Evolutionary conservation across 2,113 vertebrate species (phyloP).

Genomic region (Myotis davidii): DNA sequence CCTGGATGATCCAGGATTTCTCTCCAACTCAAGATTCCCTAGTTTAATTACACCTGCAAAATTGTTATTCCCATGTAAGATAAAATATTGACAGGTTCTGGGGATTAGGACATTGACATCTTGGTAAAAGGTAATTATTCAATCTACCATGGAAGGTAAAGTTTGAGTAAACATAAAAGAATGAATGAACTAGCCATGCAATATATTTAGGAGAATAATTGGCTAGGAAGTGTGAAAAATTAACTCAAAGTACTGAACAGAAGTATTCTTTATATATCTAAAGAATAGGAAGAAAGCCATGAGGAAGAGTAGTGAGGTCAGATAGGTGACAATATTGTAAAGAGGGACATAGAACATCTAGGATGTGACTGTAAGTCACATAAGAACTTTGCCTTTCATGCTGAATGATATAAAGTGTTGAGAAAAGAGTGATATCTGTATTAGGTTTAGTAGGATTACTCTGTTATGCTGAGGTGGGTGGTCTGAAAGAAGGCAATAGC

Average conservation of each 20-base stretch:
- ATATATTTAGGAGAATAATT: neutral
- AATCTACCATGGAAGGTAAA: neutral
- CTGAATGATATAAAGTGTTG: neutral
- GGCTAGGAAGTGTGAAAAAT: neutral
- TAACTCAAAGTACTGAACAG: neutral
- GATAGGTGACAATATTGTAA: neutral
- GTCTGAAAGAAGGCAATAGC: neutral
- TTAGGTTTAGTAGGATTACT: neutral
- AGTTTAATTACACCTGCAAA: neutral
- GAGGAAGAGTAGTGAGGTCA: neutral
- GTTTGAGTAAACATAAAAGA: neutral
- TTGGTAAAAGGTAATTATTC: neutral
- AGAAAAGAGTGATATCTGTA: neutral
- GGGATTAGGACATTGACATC: neutral
- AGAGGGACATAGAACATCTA: rapidly evolving
- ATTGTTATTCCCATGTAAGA: neutral
- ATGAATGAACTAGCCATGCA: neutral
- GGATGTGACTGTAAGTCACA: neutral
- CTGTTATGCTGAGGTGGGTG: neutral
- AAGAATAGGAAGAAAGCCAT: neutral
- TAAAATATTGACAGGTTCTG: neutral
- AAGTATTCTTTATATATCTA: neutral
- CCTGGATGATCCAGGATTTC: neutral
- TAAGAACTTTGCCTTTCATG: neutral
- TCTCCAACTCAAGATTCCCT: neutral